These are phyloP conservation scores for Microcebus lehilahytsara DNA, from an alignment of 2,113 vertebrate genomes.

Conservation along the genomic window DNA sequence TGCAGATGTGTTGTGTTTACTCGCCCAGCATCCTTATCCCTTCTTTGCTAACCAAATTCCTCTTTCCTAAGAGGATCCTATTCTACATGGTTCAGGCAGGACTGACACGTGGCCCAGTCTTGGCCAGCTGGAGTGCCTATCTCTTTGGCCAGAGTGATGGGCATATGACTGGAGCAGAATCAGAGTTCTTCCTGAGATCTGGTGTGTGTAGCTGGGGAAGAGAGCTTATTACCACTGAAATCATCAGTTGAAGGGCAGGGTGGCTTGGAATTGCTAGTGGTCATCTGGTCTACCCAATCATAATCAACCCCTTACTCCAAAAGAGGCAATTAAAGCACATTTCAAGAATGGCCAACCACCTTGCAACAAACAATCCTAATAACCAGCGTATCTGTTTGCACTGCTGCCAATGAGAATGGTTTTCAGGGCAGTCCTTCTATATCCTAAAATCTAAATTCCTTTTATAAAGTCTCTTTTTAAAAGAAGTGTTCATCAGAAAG, in stretches of 20 bases:
- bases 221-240: not conserved
- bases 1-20: not conserved
- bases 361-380: not conserved
- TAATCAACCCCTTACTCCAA: not conserved
- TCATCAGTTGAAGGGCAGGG: not conserved
- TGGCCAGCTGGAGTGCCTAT: not conserved
- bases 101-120: not conserved
- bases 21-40: not conserved
- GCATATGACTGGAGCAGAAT: not conserved
- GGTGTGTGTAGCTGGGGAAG: not conserved
- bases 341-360: not conserved
- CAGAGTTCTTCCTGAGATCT: not conserved
- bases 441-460: conserved; percentile 14
- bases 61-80: not conserved
- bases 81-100: not conserved
- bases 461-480: not conserved
- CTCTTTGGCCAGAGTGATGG: not conserved
- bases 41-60: not conserved
- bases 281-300: not conserved
- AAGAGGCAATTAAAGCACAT: not conserved
- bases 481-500: not conserved
- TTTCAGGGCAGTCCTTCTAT: not conserved
- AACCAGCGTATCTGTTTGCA: not conserved
- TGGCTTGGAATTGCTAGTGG: not conserved
- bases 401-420: not conserved